phyloP scores from a whole-genome alignment of 2,888 invertebrate genomes.

The Parascotia fuliginaria region DNA sequence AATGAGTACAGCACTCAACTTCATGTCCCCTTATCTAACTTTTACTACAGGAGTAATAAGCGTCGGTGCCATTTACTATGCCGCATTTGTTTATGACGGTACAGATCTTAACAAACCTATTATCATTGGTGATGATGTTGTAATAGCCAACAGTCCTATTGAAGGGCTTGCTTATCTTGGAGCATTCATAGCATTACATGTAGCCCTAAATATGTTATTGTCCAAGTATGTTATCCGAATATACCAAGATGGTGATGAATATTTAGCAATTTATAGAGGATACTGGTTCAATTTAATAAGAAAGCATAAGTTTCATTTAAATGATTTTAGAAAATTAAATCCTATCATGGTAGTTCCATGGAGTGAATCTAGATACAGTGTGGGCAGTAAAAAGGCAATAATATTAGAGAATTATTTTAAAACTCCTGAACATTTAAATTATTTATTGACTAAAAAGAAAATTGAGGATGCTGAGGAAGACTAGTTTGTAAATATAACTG shows the following conservation, averaged over 20 bases:
- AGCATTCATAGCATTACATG: constrained; percentile 66
- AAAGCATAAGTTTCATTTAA: constrained; percentile 68
- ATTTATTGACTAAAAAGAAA: constrained; percentile 62
- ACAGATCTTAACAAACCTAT: constrained; percentile 64
- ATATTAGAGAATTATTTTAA: constrained; percentile 74
- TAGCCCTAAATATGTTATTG: constrained; percentile 65
- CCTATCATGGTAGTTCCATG: constrained; percentile 68
- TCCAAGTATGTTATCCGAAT: constrained; percentile 74
- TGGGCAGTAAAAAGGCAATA: constrained; percentile 73
- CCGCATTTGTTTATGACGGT: constrained; percentile 58
- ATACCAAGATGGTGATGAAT: constrained; percentile 76
- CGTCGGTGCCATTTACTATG: constrained; percentile 61
- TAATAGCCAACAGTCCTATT: constrained; percentile 68
- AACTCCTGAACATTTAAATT: constrained; percentile 73
- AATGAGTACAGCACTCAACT: constrained; percentile 67
- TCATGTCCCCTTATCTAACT: constrained; percentile 63
- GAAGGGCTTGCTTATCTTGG: constrained; percentile 70
- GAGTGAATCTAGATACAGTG: constrained; percentile 71
- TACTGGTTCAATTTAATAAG: constrained; percentile 60
- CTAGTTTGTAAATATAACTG: neutral
- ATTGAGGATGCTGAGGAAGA: constrained; percentile 28
- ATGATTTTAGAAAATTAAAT: constrained; percentile 69
- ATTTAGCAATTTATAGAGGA: constrained; percentile 72
- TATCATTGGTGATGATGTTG: constrained; percentile 61
- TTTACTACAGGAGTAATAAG: constrained; percentile 59